phyloP scores from a whole-genome alignment of 2,888 invertebrate genomes.

The Siphlonurus alternatus region DNA sequence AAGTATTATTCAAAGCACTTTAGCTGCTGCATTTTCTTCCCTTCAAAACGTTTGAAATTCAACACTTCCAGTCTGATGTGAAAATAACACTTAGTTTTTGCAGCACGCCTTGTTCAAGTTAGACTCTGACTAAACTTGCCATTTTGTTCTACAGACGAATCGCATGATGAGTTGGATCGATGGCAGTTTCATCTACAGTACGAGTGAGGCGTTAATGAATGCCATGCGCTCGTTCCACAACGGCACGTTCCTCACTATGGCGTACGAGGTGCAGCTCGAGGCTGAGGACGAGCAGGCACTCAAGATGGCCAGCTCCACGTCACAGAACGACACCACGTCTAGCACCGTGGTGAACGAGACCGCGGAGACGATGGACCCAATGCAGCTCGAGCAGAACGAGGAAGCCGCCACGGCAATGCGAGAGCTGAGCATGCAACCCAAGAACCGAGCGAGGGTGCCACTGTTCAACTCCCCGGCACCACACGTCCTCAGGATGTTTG shows the following conservation, averaged over 20 bases:
- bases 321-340: no score
- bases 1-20: no score
- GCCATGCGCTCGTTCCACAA: conserved; percentile 88
- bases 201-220: conserved; percentile 93
- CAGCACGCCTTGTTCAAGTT: no score
- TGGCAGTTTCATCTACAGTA: conserved; percentile 96
- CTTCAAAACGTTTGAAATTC: no score
- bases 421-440: conserved; percentile 25
- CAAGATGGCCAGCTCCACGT: neutral
- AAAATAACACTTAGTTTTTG: no score
- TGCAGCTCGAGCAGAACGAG: neutral
- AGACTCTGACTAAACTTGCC: no score
- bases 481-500: conserved; percentile 78
- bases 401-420: conserved; percentile 3
- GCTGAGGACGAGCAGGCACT: neutral
- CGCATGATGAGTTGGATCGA: conserved; percentile 98
- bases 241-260: conserved; percentile 50
- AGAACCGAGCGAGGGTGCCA: conserved; percentile 81
- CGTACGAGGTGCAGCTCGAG: neutral
- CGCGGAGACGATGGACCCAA: neutral
- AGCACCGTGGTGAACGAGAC: no score
- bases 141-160: no score
- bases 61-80: no score
- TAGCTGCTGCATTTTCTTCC: no score
- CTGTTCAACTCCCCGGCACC: conserved; percentile 89